These are phyloP conservation scores for Drosophila chauvacae DNA, from an alignment of 1,140 invertebrate genomes.

Conservation along the genomic window DNA sequence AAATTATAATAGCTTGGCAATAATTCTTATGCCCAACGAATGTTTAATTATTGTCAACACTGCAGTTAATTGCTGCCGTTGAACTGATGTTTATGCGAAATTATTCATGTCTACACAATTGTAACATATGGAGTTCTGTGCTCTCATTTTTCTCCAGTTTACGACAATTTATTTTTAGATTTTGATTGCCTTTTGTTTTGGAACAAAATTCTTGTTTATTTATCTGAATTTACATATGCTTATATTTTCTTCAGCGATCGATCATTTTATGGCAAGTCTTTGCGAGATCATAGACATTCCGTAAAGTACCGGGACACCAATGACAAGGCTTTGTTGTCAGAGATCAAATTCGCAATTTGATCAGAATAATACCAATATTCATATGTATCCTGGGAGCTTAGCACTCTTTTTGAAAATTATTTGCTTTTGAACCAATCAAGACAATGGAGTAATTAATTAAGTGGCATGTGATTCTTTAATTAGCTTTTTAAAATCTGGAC, in stretches of 20 bases:
- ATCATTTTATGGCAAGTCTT: not conserved
- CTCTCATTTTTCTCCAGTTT: conserved; percentile 1
- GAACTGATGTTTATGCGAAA: conserved; percentile 13
- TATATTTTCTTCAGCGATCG: not conserved
- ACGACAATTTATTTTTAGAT: conserved; percentile 4
- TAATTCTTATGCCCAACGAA: conserved; percentile 6
- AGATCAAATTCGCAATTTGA: not conserved
- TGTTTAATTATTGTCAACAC: conserved; percentile 6
- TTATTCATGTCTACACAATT: conserved; percentile 1
- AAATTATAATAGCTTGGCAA: not conserved
- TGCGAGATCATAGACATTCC: not conserved
- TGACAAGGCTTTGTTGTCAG: not conserved
- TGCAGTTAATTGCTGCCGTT: conserved; percentile 14
- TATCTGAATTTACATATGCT: too few species aligned
- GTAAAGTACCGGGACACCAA: not conserved
- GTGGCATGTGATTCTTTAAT: too few species aligned
- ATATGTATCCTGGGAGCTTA: not conserved
- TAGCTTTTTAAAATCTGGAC: too few species aligned
- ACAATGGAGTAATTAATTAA: too few species aligned
- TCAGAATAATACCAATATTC: not conserved
- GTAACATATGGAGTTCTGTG: conserved; percentile 1
- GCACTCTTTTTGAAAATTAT: too few species aligned
- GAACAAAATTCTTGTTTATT: not conserved
- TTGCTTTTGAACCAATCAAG: too few species aligned
- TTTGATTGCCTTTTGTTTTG: not conserved